Conservation (phyloP, 2,797 vertebrate genomes). For the Heteromormyrus szaboi region DNA sequence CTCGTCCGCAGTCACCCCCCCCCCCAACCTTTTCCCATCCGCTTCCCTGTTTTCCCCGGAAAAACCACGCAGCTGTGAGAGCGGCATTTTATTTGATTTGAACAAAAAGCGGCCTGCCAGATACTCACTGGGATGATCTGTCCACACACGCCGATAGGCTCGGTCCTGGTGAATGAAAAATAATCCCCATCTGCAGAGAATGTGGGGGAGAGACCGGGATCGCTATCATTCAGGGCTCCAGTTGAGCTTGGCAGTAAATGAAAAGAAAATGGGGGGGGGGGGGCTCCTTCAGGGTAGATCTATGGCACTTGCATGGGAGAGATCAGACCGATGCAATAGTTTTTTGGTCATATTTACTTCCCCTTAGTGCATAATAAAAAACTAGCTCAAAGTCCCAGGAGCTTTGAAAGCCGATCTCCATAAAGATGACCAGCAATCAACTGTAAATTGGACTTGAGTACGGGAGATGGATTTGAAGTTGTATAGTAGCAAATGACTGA, state of each 20-base stretch:
- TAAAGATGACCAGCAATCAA: neutral
- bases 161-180: conserved; percentile 93
- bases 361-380: conserved; percentile 14
- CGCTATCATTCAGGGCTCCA: conserved; percentile 47
- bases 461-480: neutral
- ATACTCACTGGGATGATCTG: conserved; percentile 98
- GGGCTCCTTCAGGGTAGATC: neutral
- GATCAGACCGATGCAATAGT: conserved; percentile 21
- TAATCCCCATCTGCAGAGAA: conserved; percentile 84
- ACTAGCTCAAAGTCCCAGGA: neutral
- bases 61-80: conserved; percentile 55
- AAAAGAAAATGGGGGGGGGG: conserved; percentile 14
- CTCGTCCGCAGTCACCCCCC: neutral
- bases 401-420: conserved; percentile 7
- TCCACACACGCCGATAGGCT: conserved; percentile 97
- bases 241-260: conserved; percentile 38
- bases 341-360: conserved; percentile 13
- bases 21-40: neutral
- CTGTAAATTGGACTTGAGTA: conserved; percentile 2
- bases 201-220: conserved; percentile 37
- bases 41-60: conserved; percentile 45
- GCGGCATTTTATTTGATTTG: conserved; percentile 52
- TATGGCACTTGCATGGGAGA: conserved; percentile 17
- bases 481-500: conserved; percentile 26
- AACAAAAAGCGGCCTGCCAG: conserved; percentile 65